Conservation (phyloP, 2,113 vertebrate genomes). For the Macquaria ambigua region DNA sequence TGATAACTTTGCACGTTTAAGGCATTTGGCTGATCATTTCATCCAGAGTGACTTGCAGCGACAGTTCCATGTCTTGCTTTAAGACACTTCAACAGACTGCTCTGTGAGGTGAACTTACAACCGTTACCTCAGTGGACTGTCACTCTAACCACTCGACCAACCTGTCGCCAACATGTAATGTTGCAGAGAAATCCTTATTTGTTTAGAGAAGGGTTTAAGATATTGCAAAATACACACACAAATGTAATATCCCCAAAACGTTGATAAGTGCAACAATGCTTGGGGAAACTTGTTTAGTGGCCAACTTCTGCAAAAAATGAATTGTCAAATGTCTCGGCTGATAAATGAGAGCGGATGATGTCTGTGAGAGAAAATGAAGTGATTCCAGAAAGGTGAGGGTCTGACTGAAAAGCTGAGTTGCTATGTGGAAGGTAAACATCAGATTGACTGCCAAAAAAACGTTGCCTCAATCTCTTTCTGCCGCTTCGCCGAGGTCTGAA, state of each 20-base stretch:
- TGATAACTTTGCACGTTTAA: background rate
- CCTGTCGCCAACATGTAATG: constrained; percentile 16
- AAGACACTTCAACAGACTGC: background rate
- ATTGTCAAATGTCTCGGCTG: constrained; percentile 46
- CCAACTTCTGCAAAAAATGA: constrained; percentile 28
- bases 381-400: constrained; percentile 52
- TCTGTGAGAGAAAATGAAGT: background rate
- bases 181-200: constrained; percentile 22
- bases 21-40: background rate
- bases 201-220: constrained; percentile 30
- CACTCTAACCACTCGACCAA: background rate
- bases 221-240: constrained; percentile 7
- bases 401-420: constrained; percentile 30
- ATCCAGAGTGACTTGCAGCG: background rate
- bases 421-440: constrained; percentile 63
- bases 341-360: constrained; percentile 51
- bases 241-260: constrained; percentile 22
- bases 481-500: constrained; percentile 74
- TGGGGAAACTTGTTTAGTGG: constrained; percentile 35
- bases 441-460: constrained; percentile 52
- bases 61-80: background rate
- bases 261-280: constrained; percentile 43
- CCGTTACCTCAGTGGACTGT: background rate
- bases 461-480: constrained; percentile 69
- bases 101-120: background rate